Percentiles rank a stretch among this genome's conserved stretches.
Conservation (phyloP, 2,113 vertebrate genomes). For the Sorex fumeus region DNA sequence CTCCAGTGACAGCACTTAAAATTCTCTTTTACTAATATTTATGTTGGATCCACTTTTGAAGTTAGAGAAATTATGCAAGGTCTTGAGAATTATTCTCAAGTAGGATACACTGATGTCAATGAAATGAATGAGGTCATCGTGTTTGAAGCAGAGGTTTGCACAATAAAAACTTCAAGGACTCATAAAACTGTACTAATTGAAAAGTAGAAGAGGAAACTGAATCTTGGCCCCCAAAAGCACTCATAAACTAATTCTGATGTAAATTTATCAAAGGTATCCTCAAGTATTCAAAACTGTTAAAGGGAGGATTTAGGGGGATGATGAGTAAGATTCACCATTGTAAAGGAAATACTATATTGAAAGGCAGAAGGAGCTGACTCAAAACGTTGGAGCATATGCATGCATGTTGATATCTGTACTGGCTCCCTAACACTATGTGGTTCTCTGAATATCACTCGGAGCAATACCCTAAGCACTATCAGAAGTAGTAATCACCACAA, state of each 20-base stretch:
- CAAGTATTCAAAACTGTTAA: not conserved
- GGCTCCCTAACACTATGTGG: no score
- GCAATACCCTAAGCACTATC: no score
- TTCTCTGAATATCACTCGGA: no score
- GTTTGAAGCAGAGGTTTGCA: not conserved
- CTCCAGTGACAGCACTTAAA: not conserved
- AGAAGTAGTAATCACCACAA: no score
- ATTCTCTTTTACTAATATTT: not conserved
- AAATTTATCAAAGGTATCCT: not conserved
- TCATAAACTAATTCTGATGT: not conserved
- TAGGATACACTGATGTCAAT: not conserved
- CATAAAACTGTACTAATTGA: not conserved
- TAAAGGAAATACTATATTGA: not conserved
- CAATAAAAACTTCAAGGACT: not conserved
- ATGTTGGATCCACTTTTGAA: not conserved
- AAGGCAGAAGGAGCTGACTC: no score
- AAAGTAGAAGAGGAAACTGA: not conserved
- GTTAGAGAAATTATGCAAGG: not conserved
- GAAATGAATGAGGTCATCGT: not conserved
- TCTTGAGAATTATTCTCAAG: not conserved
- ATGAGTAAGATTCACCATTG: not conserved
- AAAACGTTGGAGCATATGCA: no score
- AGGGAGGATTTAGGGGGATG: not conserved
- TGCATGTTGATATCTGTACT: no score
- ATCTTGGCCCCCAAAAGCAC: not conserved